Conservation (phyloP, 2,888 invertebrate genomes). For the Aricia artaxerxes region DNA sequence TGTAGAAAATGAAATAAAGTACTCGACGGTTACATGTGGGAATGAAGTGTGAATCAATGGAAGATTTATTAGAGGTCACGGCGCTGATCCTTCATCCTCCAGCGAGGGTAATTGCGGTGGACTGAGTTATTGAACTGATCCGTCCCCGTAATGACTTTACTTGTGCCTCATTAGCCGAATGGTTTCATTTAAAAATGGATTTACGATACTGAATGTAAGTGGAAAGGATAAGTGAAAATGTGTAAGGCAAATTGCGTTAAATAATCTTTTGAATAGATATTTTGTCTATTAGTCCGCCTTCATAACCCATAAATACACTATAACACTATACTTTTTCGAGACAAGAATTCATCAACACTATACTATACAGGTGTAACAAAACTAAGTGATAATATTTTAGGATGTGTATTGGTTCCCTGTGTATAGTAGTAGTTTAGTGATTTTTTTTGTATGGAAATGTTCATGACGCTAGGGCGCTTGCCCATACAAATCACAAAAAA, state of each 20-base stretch:
- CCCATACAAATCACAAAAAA: too few species aligned
- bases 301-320: background rate
- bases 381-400: too few species aligned
- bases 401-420: too few species aligned
- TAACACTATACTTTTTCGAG: background rate
- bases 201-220: background rate
- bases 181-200: background rate
- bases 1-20: background rate
- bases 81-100: constrained; percentile 16
- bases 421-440: too few species aligned
- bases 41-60: constrained; percentile 20
- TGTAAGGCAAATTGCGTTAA: too few species aligned
- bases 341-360: too few species aligned
- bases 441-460: too few species aligned
- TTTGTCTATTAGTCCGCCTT: too few species aligned
- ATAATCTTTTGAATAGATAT: too few species aligned
- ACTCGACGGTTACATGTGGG: background rate
- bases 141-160: constrained; percentile 21
- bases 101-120: constrained; percentile 15
- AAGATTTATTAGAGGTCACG: constrained; percentile 21
- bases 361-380: too few species aligned
- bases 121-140: constrained; percentile 25
- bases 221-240: too few species aligned
- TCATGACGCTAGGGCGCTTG: too few species aligned
- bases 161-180: constrained; percentile 5